Conservation (phyloP, 2,888 invertebrate genomes). For the Phalera bucephala region DNA sequence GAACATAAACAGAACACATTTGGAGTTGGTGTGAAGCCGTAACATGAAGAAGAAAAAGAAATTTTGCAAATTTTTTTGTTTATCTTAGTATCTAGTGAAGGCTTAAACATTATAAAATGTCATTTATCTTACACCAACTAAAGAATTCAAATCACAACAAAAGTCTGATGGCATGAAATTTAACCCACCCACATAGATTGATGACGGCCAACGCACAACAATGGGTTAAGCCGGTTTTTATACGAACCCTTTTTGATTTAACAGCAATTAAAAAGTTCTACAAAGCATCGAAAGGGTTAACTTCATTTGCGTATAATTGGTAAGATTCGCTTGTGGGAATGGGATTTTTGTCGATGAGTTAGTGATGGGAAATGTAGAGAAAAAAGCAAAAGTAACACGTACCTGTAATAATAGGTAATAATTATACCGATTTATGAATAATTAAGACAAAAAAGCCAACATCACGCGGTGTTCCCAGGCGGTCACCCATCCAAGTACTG, state of each 20-base stretch:
- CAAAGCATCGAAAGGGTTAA: conserved; percentile 67
- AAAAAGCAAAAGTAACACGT: conserved; percentile 4
- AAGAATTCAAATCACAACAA: conserved; percentile 28
- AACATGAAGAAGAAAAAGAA: no score
- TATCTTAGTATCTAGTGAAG: no score
- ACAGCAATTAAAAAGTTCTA: conserved; percentile 80
- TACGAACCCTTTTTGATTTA: conserved; percentile 73
- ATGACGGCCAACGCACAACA: conserved; percentile 54
- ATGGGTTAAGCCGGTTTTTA: conserved; percentile 55
- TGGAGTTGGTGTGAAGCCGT: no score
- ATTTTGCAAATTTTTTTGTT: no score
- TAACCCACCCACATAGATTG: conserved; percentile 74
- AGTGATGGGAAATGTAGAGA: conserved; percentile 5
- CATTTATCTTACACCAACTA: not conserved
- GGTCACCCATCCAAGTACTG: conserved; percentile 67
- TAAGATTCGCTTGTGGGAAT: conserved; percentile 40
- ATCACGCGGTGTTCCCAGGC: conserved; percentile 57
- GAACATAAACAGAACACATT: no score
- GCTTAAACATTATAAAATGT: no score
- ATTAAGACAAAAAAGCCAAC: no score
- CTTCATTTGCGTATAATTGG: conserved; percentile 74
- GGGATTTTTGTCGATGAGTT: conserved; percentile 14
- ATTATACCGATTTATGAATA: no score
- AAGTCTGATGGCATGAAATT: conserved; percentile 49
- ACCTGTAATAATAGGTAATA: no score